Percentiles rank a stretch among this genome's conserved stretches.
These are phyloP conservation scores for Gari tellinella DNA, from an alignment of 2,888 invertebrate genomes.

Conservation along the genomic window DNA sequence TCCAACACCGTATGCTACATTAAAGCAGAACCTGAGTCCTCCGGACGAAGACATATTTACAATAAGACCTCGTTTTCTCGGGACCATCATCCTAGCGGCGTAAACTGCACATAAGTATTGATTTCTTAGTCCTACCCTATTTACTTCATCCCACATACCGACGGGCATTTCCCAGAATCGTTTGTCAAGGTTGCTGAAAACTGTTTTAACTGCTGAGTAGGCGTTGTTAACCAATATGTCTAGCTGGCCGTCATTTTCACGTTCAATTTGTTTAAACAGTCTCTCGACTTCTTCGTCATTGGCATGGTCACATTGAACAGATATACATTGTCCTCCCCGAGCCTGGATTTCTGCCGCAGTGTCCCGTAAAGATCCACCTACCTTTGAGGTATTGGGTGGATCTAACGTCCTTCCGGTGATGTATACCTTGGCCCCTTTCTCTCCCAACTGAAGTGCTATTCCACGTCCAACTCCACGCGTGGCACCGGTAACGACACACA, in stretches of 20 bases:
- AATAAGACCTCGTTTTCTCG: too few species aligned
- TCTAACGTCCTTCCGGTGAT: slow-evolving; percentile 70
- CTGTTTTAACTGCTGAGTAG: slow-evolving; percentile 81
- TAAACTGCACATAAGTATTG: slow-evolving; percentile 84
- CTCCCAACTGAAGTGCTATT: slow-evolving; percentile 84
- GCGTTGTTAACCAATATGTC: too few species aligned
- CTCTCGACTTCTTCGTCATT: slow-evolving; percentile 80
- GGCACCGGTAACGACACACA: too few species aligned
- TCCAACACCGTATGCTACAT: too few species aligned
- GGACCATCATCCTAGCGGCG: slow-evolving; percentile 84
- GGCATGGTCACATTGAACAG: too few species aligned
- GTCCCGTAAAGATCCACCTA: slow-evolving; percentile 49
- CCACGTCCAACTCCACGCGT: slow-evolving; percentile 84
- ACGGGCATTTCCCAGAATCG: slow-evolving; percentile 84
- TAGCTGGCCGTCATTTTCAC: too few species aligned
- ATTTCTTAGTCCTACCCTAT: slow-evolving; percentile 85
- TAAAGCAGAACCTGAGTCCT: slow-evolving; percentile 84
- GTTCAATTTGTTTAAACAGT: slow-evolving; percentile 83
- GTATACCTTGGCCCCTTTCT: too few species aligned
- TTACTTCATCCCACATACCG: too few species aligned
- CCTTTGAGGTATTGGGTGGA: slow-evolving; percentile 22
- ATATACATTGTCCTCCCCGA: slow-evolving; percentile 82
- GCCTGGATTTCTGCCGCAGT: slow-evolving; percentile 65
- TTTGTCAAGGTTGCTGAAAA: slow-evolving; percentile 71
- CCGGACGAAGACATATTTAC: slow-evolving; percentile 84